Base-by-base conservation (phyloP, 2,113 vertebrate species). In the Ursus arctos region DNA sequence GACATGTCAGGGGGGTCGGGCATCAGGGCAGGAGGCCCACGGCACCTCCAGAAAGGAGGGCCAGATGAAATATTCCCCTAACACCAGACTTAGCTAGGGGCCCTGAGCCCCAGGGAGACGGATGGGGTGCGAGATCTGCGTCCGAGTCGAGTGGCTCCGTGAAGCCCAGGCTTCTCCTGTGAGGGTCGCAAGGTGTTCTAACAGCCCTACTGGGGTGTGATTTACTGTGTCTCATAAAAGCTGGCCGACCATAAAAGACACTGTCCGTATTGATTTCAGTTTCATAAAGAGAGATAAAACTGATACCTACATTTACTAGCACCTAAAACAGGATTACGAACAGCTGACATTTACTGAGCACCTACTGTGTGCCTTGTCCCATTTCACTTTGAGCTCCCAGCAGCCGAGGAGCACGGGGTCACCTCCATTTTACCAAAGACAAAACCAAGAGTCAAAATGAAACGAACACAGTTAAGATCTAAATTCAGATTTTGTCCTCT, bases 201-300 rank as follows among this genome's bases (percentile, higher is more conserved):
- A 43, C 15, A 36, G n/a, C 28, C 8, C 0, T 40, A n/a, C 21
- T 2, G 31, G 49, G 36, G 59, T 36, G 1, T 92, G 71, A 93
- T 81, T 90, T 71, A 88, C 67, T 19, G 57, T 14, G 22, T 72
- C 93, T 93, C 86, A 77, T 96, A 93, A 88, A 90, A 91, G 31
- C 86, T 63, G 85, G 82, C 31, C 47, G 72, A 57, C 51, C 21
- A 6, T 91, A 83, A 88, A 90, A 86, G 24, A 19, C n/a, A 24
- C 74, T 67, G 3, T 63, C 53, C 53, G 16, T 74, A 49, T 74
- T 82, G 77, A 95, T 93, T 96, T 77, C 67, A 43, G 71, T n/a
- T 12, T 81, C 47, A 88, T 94, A 81, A 91, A 81, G 80, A 83
- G 86, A 65, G 51, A 71, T 24, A 82, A 96, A 93, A 28, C 69